phyloP scores from a whole-genome alignment of 2,113 vertebrate species.

The Stercorarius parasiticus region DNA sequence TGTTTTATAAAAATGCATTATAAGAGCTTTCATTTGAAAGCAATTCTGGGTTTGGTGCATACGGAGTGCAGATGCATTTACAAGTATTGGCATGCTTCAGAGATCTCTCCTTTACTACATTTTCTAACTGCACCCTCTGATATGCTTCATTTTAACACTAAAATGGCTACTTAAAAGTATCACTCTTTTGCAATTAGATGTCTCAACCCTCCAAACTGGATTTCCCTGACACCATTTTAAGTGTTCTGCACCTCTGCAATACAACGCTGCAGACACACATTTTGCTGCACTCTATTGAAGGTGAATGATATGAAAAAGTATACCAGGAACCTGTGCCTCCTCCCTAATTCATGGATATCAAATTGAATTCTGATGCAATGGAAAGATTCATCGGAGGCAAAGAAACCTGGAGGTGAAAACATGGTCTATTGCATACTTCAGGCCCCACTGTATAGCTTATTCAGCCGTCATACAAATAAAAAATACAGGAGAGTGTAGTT shows the following conservation, averaged over 20 bases:
- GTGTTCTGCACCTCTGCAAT: neutral
- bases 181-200: slow-evolving; percentile 35
- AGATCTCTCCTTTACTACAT: neutral
- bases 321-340: neutral
- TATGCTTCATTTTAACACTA: slow-evolving; percentile 41
- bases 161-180: slow-evolving; percentile 41
- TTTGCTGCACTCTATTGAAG: neutral
- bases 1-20: slow-evolving; percentile 54
- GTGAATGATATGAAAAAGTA: neutral
- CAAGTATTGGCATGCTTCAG: slow-evolving; percentile 36
- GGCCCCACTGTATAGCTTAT: neutral
- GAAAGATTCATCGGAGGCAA: neutral
- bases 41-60: neutral
- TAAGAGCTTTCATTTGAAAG: slow-evolving; percentile 54
- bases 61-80: slow-evolving; percentile 32
- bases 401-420: neutral
- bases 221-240: neutral
- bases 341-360: neutral
- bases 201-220: neutral
- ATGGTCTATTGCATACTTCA: neutral
- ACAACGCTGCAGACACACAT: neutral
- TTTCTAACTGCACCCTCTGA: slow-evolving; percentile 51
- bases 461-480: neutral
- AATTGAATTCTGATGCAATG: neutral
- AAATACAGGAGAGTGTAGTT: neutral